A percentile compares a stretch with the other conserved stretches of the same genome.
phyloP scores from a whole-genome alignment of 2,113 vertebrate genomes.

The Labrus mixtus region DNA sequence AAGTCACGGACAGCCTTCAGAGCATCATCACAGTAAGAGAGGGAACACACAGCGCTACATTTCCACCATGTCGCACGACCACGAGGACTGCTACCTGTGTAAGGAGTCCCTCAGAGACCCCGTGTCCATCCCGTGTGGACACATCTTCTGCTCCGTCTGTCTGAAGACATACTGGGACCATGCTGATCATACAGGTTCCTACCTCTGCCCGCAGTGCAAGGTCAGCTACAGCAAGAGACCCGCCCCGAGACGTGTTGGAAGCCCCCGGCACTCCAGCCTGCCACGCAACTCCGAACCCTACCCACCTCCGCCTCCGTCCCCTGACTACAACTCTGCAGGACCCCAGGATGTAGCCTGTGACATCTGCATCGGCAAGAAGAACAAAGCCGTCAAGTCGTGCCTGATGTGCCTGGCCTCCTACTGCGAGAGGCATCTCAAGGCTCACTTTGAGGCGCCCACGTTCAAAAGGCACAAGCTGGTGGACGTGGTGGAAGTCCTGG shows the following conservation, averaged over 20 bases:
- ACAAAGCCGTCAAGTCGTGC: constrained; percentile 88
- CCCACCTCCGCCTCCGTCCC: constrained; percentile 81
- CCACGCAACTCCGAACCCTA: constrained; percentile 65
- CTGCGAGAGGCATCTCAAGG: constrained; percentile 90
- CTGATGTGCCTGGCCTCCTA: constrained; percentile 94
- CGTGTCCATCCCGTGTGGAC: constrained; percentile 85
- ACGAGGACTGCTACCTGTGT: constrained; percentile 82
- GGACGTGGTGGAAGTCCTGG: constrained; percentile 76
- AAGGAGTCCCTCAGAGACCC: constrained; percentile 84
- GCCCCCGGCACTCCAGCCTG: constrained; percentile 64
- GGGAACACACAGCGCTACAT: neutral
- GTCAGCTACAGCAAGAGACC: constrained; percentile 85
- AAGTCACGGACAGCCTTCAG: constrained; percentile 14
- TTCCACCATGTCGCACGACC: constrained; percentile 77
- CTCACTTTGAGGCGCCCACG: constrained; percentile 88
- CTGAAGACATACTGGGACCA: constrained; percentile 88
- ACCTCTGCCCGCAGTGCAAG: constrained; percentile 81
- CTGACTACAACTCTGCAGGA: constrained; percentile 86
- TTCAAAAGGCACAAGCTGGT: constrained; percentile 94
- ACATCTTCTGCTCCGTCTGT: constrained; percentile 83
- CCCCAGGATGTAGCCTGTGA: constrained; percentile 84
- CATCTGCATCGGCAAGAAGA: constrained; percentile 87
- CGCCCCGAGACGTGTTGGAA: constrained; percentile 72
- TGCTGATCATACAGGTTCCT: constrained; percentile 78
- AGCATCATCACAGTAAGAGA: neutral